Evolutionary conservation across 2,113 vertebrate species (phyloP).

Genomic region (Caranx melampygus): DNA sequence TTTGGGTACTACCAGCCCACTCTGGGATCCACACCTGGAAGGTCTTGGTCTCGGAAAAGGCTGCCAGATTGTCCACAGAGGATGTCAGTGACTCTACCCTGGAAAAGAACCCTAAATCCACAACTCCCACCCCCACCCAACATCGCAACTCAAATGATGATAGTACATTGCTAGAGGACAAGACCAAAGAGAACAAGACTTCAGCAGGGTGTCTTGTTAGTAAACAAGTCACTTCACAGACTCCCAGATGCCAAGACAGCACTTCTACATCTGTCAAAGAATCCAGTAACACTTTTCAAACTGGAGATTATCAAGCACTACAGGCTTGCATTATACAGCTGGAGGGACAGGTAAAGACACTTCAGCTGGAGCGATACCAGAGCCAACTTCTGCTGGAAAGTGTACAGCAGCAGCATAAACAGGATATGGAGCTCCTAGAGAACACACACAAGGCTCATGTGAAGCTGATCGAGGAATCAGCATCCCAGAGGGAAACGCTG

Average conservation of each 20-base stretch:
- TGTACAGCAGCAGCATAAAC: conserved; percentile 84
- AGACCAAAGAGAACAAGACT: conserved; percentile 33
- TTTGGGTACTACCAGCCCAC: conserved; percentile 91
- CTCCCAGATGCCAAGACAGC: conserved; percentile 56
- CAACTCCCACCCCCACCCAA: conserved; percentile 36
- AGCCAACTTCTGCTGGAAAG: conserved; percentile 84
- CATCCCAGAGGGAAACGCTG: conserved; percentile 79
- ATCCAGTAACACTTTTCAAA: conserved; percentile 50
- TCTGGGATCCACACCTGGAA: conserved; percentile 76
- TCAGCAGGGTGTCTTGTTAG: conserved; percentile 63
- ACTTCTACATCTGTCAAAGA: conserved; percentile 40
- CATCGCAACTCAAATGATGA: conserved; percentile 73
- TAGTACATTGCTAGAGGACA: conserved; percentile 9
- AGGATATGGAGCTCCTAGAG: conserved; percentile 87
- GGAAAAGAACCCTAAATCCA: conserved; percentile 78
- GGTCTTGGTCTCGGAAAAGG: conserved; percentile 82
- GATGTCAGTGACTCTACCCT: conserved; percentile 70
- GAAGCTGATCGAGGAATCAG: conserved; percentile 86
- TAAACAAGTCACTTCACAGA: conserved; percentile 50
- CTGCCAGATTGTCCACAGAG: conserved; percentile 88
- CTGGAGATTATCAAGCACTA: conserved; percentile 69
- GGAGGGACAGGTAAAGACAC: conserved; percentile 87
- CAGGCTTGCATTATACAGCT: conserved; percentile 82
- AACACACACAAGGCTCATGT: conserved; percentile 84
- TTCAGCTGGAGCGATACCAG: conserved; percentile 87